Conservation (phyloP, 2,797 vertebrate genomes). For the Falco cherrug region DNA sequence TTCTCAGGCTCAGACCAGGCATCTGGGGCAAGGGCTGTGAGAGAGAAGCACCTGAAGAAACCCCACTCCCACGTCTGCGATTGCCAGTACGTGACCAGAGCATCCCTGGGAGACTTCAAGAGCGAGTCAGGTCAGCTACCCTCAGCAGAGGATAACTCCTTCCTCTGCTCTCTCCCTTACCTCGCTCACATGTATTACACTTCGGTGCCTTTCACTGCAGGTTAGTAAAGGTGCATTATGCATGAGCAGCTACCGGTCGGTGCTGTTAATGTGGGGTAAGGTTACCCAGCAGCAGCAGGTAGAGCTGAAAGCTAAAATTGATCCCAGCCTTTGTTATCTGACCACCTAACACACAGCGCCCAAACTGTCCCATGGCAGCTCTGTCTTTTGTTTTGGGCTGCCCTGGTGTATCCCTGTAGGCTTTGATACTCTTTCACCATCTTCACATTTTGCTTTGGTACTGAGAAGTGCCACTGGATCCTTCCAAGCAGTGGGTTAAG, state of each 20-base stretch:
- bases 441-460: background rate
- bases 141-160: background rate
- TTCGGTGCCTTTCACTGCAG: background rate
- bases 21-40: background rate
- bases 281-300: slow-evolving; percentile 43
- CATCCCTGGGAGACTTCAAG: background rate
- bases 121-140: background rate
- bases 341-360: background rate
- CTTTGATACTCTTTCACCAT: background rate
- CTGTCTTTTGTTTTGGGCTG: background rate
- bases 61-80: fast-evolving
- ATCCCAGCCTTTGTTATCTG: slow-evolving; percentile 9
- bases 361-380: background rate
- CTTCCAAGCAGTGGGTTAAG: background rate
- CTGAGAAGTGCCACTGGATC: background rate
- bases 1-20: background rate
- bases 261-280: background rate
- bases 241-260: background rate
- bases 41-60: background rate
- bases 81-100: background rate
- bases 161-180: background rate
- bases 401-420: background rate
- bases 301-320: background rate
- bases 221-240: slow-evolving; percentile 48
- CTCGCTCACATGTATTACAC: background rate